Evolutionary conservation across 1,140 invertebrate genomes (phyloP).

Genomic region (Drosophila kohkoa): DNA sequence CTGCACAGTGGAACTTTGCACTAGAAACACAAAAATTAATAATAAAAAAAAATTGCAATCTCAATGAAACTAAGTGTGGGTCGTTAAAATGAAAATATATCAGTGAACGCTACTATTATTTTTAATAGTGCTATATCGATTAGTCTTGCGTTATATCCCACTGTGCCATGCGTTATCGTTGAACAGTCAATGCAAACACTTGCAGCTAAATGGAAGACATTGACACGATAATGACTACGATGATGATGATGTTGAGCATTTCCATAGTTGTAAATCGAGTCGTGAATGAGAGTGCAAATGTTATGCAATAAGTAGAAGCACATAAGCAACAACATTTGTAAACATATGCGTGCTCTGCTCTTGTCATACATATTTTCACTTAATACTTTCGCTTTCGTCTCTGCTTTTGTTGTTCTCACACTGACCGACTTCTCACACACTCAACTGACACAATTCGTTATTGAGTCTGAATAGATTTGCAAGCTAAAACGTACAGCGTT

Average conservation of each 20-base stretch:
- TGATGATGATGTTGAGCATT: conserved; percentile 38
- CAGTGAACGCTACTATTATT: background rate
- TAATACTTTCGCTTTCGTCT: conserved; percentile 16
- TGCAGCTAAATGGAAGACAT: conserved; percentile 22
- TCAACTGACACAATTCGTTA: background rate
- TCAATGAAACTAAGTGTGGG: too few relatives aligned
- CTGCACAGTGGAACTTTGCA: conserved; percentile 10
- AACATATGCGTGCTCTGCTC: background rate
- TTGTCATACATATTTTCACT: conserved; percentile 7
- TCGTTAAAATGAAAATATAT: too few relatives aligned
- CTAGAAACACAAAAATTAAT: background rate
- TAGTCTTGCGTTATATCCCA: background rate
- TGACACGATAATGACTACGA: conserved; percentile 45
- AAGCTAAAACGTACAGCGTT: background rate
- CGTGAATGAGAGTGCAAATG: conserved; percentile 12
- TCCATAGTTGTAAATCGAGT: background rate
- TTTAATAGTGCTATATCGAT: background rate
- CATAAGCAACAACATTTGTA: background rate
- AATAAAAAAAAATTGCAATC: too few relatives aligned
- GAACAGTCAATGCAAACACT: background rate
- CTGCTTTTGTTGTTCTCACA: conserved; percentile 3
- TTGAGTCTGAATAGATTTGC: background rate
- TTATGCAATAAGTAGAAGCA: conserved; percentile 54
- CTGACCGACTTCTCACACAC: conserved; percentile 3
- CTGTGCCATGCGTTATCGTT: conserved; percentile 9